Evolutionary conservation across 2,888 invertebrate species (phyloP).

Genomic region (Tipula confusa): DNA sequence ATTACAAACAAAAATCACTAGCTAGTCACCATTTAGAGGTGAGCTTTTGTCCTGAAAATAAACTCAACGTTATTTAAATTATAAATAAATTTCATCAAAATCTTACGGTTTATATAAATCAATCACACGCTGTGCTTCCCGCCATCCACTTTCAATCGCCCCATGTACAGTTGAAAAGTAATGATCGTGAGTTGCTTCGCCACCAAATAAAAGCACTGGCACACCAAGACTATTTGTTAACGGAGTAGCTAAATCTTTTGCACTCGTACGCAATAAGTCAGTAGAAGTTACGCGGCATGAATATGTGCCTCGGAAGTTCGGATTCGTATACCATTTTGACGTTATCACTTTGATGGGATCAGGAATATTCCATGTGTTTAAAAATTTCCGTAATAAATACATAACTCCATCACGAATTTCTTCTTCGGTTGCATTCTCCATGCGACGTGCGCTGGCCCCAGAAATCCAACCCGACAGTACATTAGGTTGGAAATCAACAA

Average conservation of each 20-base stretch:
- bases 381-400: slow-evolving; percentile 46
- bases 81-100: background rate
- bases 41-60: slow-evolving; percentile 32
- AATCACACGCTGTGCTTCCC: slow-evolving; percentile 63
- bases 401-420: slow-evolving; percentile 46
- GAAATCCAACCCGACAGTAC: slow-evolving; percentile 68
- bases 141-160: slow-evolving; percentile 66
- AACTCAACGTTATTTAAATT: slow-evolving; percentile 29
- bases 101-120: slow-evolving; percentile 40
- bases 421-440: slow-evolving; percentile 58
- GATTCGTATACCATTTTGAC: slow-evolving; percentile 62
- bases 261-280: slow-evolving; percentile 55
- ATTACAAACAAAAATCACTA: no score
- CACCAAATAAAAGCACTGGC: slow-evolving; percentile 61
- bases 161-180: slow-evolving; percentile 67
- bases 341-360: slow-evolving; percentile 40
- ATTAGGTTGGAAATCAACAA: slow-evolving; percentile 58
- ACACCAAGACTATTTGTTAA: slow-evolving; percentile 45
- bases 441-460: slow-evolving; percentile 57
- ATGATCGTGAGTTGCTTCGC: slow-evolving; percentile 62
- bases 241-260: slow-evolving; percentile 56
- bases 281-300: slow-evolving; percentile 57
- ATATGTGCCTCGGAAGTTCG: slow-evolving; percentile 61
- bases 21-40: no score
- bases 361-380: slow-evolving; percentile 44